Evolutionary conservation across 1,140 invertebrate species (phyloP).

Genomic region (Himalopsyche phryganea): DNA sequence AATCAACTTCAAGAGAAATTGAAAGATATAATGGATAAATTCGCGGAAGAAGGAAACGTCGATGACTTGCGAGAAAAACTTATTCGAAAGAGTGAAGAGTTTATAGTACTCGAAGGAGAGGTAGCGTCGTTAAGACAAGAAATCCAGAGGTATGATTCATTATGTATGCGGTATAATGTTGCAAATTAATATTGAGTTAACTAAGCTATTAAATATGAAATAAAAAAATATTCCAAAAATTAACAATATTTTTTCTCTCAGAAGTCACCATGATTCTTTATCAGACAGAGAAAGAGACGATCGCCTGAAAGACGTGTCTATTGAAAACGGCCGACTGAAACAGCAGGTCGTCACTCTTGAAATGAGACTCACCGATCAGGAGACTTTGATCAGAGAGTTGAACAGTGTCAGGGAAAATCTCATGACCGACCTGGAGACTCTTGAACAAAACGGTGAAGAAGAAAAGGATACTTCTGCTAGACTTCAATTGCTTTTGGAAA

Average conservation of each 20-base stretch:
- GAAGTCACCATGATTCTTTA: constrained; percentile 16
- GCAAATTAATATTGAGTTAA: no score
- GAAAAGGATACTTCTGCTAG: constrained; percentile 44
- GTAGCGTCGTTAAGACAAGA: constrained; percentile 41
- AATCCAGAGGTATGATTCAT: constrained; percentile 37
- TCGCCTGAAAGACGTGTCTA: constrained; percentile 37
- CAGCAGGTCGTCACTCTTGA: constrained; percentile 42
- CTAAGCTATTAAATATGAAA: no score
- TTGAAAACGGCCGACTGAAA: constrained; percentile 42
- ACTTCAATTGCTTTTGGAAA: constrained; percentile 42
- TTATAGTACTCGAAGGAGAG: constrained; percentile 41
- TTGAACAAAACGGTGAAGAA: constrained; percentile 39
- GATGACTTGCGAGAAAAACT: constrained; percentile 29
- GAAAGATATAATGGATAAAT: constrained; percentile 34
- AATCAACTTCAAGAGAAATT: constrained; percentile 47
- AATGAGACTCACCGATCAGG: constrained; percentile 43
- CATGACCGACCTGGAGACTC: constrained; percentile 38
- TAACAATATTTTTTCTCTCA: constrained; percentile 7
- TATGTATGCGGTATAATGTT: no score
- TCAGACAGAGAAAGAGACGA: constrained; percentile 24
- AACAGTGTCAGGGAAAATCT: constrained; percentile 45
- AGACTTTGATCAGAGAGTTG: constrained; percentile 45
- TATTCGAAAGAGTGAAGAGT: constrained; percentile 38
- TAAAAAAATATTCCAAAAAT: no score
- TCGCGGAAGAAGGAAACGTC: constrained; percentile 30